Base-by-base conservation (phyloP, 1,140 invertebrate species). In the Manduca sexta region DNA sequence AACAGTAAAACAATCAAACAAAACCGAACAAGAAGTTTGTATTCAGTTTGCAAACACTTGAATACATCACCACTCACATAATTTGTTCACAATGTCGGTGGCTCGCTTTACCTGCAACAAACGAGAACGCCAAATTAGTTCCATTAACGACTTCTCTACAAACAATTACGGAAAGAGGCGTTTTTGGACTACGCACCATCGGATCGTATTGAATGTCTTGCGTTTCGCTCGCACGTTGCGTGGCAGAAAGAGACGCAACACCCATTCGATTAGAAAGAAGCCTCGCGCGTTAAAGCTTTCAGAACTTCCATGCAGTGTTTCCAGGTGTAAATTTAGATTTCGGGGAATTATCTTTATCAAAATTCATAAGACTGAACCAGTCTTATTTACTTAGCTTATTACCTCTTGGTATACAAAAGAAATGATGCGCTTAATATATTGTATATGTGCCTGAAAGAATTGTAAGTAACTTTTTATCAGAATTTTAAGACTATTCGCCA, bases 31-130 rank as follows among this genome's bases (percentile, higher is more conserved):
- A n/a, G n/a, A n/a, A n/a, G n/a, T n/a, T n/a, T n/a, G n/a, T 26
- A 26, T 26, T 45, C 42, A 44, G 44, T 44, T 44, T n/a, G 7
- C n/a, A n/a, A n/a, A 26, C 8, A 2, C 11, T 12, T 3, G 6
- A 34, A 34, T 34, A 34, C 33, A 3, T 12, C 33, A 34, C n/a
- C 13, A 8, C 21, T 26, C 21, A 26, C 21, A 26, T 26, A 26
- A 26, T 8, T 26, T 26, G 21, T 26, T 8, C 21, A 26, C 21
- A 45, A 10, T 7, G 18, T 17, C 11, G n/a, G 42, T 34, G 30
- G 18, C 30, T 17, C 39, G 12, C 41, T 44, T 54, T 54, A 54
- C 52, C 45, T 52, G 50, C 35, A 52, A 51, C 49, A 51, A 51
- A 39, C 10, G 41, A 38, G 42, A 40, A 40, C 38, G 42, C 21